Percentiles rank a stretch among this genome's conserved stretches.
phyloP scores from a whole-genome alignment of 2,797 vertebrate species.

The Chaetophractus vellerosus region DNA sequence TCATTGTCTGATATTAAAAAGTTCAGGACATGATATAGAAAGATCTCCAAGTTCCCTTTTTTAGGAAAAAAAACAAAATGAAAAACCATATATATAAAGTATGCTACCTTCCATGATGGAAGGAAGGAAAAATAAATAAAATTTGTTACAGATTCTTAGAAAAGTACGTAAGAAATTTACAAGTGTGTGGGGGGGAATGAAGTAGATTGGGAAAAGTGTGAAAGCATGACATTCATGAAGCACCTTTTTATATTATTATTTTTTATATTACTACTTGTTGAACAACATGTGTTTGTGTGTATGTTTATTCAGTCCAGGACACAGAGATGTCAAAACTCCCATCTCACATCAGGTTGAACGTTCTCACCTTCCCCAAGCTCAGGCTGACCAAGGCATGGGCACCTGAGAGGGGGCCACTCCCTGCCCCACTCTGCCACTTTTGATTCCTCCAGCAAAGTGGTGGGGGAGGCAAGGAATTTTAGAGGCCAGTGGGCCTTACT shows the following conservation, averaged over 20 bases:
- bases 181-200: not conserved
- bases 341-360: not conserved
- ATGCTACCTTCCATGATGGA: not conserved
- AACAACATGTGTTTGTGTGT: not conserved
- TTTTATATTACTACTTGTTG: constrained; percentile 3
- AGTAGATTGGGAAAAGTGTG: not conserved
- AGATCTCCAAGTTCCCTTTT: not conserved
- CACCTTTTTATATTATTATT: not conserved
- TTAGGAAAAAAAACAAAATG: not conserved
- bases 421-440: not conserved
- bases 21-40: not conserved
- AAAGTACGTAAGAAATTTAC: not conserved
- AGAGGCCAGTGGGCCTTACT: not conserved
- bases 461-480: not conserved
- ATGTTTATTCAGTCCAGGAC: not conserved
- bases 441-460: not conserved
- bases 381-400: not conserved
- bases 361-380: not conserved
- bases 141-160: not conserved
- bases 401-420: not conserved
- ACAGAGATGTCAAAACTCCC: not conserved
- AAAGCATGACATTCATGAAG: not conserved
- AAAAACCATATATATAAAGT: not conserved
- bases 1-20: not conserved
- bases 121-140: constrained; percentile 5